phyloP scores from a whole-genome alignment of 2,888 invertebrate species.

The Ditula angustiorana region DNA sequence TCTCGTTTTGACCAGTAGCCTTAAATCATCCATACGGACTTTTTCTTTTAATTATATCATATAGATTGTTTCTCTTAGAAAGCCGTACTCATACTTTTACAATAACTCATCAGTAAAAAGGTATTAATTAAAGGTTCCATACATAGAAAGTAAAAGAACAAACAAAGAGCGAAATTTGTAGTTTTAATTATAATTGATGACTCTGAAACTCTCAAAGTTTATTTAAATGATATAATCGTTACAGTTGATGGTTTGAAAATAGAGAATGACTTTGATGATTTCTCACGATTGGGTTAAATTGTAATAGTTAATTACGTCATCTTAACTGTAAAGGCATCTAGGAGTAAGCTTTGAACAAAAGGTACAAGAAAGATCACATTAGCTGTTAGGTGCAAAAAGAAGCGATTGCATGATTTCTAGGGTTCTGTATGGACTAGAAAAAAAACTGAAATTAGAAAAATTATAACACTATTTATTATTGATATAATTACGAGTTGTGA shows the following conservation, averaged over 20 bases:
- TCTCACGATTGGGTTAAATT: constrained; percentile 33
- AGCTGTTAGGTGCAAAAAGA: background rate
- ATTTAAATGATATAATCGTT: constrained; percentile 32
- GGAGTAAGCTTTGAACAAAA: constrained; percentile 21
- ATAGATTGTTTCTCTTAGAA: constrained; percentile 1
- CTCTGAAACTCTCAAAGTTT: constrained; percentile 20
- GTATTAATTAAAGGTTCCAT: constrained; percentile 23
- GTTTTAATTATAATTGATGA: constrained; percentile 37
- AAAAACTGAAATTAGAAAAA: too few relatives aligned
- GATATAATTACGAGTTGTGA: too few relatives aligned
- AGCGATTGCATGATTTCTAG: background rate
- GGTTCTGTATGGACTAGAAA: background rate
- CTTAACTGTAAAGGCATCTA: constrained; percentile 20
- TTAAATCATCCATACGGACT: background rate
- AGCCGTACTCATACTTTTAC: background rate
- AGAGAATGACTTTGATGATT: constrained; percentile 29
- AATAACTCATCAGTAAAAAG: background rate
- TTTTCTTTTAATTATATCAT: background rate
- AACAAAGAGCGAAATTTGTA: constrained; percentile 31
- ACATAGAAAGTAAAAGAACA: constrained; percentile 26
- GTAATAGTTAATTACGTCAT: constrained; percentile 27
- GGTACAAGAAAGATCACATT: constrained; percentile 11
- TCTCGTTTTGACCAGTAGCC: background rate
- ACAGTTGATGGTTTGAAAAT: constrained; percentile 8
- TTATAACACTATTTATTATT: too few relatives aligned